Percentiles rank a stretch among this genome's conserved stretches.
Conservation (phyloP, 1,140 invertebrate species). For the Ephestia elutella region DNA sequence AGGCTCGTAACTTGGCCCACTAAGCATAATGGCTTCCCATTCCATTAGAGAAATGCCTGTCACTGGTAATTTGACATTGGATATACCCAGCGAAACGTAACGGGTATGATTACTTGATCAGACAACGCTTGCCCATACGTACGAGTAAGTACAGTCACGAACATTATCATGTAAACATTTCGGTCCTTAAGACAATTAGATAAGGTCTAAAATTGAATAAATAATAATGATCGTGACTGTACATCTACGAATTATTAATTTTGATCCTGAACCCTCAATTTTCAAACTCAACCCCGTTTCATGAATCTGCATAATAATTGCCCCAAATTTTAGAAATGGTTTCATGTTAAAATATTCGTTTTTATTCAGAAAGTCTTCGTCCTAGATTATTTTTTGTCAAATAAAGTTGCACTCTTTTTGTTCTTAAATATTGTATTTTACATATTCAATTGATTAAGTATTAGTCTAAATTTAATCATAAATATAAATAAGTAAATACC, state of each 20-base stretch:
- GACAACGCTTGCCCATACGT: not conserved
- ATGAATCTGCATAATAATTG: conserved; percentile 5
- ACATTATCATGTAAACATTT: no score
- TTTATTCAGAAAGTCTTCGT: no score
- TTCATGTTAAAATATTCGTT: not conserved
- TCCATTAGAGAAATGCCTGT: conserved; percentile 21
- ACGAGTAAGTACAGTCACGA: no score
- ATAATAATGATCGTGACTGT: no score
- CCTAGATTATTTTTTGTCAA: no score
- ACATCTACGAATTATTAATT: conserved; percentile 10
- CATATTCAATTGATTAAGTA: no score
- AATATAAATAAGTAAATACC: no score
- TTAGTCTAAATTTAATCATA: no score
- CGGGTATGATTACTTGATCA: conserved; percentile 6
- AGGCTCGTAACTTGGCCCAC: conserved; percentile 17
- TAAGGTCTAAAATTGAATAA: no score
- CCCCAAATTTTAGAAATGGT: not conserved
- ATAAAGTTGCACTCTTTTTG: no score
- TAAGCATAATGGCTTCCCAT: conserved; percentile 21
- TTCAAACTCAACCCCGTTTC: not conserved
- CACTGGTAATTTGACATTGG: conserved; percentile 12
- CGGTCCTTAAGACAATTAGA: no score
- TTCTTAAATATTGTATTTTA: no score
- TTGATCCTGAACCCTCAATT: conserved; percentile 7
- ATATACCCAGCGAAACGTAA: conserved; percentile 9